Conservation (phyloP, 2,797 vertebrate species). For the Limosa lapponica region DNA sequence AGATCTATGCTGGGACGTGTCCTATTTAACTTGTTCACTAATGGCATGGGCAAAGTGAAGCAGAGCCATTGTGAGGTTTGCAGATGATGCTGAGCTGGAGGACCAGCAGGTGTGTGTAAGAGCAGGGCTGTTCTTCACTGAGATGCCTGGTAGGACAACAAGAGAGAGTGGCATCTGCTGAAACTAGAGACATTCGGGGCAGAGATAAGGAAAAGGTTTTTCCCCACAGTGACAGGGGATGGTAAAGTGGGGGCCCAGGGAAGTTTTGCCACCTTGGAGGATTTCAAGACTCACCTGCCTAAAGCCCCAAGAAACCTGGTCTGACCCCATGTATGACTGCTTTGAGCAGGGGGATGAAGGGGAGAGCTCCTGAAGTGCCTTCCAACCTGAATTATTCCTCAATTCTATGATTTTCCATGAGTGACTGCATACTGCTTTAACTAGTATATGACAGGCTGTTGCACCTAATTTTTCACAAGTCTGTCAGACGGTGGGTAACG, state of each 20-base stretch:
- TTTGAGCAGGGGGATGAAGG: background rate
- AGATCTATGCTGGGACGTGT: accelerated
- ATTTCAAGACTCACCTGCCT: background rate
- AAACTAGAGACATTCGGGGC: background rate
- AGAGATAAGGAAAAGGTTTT: background rate
- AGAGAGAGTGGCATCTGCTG: background rate
- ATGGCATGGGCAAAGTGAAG: background rate
- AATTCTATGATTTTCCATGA: background rate
- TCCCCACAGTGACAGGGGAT: accelerated
- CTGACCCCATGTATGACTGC: background rate
- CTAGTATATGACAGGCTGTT: background rate
- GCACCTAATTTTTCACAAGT: background rate
- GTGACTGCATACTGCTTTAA: background rate
- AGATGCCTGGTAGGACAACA: background rate
- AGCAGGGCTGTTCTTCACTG: background rate
- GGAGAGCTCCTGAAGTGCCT: background rate
- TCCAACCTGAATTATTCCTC: background rate
- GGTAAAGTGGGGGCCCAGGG: background rate
- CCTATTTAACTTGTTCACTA: background rate
- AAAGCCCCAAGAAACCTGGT: background rate
- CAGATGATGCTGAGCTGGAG: background rate
- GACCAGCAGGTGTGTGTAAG: accelerated
- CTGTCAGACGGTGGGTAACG: background rate
- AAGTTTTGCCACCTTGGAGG: background rate
- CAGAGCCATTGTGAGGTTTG: accelerated